A percentile compares a stretch with the other conserved stretches of the same genome.
These are phyloP conservation scores for Mesodorylaimus sp. DNA, from an alignment of 2,888 invertebrate species.

Conservation along the genomic window DNA sequence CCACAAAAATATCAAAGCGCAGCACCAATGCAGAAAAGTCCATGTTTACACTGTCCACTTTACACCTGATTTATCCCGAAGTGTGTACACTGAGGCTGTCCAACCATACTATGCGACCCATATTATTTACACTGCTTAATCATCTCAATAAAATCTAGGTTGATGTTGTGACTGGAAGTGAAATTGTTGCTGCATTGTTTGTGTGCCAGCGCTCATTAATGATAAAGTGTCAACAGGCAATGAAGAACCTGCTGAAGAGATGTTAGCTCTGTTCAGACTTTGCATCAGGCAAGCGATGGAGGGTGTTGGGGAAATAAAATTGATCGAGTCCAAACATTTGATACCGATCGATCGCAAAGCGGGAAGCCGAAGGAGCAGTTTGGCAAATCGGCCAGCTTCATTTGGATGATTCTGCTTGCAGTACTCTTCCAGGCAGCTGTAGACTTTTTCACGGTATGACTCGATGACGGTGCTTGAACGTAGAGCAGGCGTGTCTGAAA, in stretches of 20 bases:
- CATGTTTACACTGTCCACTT: too few relatives aligned
- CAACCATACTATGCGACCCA: too few relatives aligned
- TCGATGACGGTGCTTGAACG: constrained; percentile 61
- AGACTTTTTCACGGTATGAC: constrained; percentile 70
- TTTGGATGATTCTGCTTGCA: constrained; percentile 64
- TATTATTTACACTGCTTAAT: too few relatives aligned
- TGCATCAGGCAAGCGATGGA: constrained; percentile 4
- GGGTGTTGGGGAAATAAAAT: constrained; percentile 11
- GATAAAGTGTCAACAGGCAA: background rate
- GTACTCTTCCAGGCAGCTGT: constrained; percentile 83
- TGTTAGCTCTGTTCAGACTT: background rate
- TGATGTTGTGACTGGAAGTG: too few relatives aligned
- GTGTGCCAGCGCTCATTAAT: too few relatives aligned
- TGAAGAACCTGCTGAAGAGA: background rate
- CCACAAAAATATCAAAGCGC: too few relatives aligned
- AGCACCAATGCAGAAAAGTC: too few relatives aligned
- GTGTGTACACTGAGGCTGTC: too few relatives aligned
- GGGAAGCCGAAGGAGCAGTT: constrained; percentile 46
- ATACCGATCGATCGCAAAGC: constrained; percentile 29
- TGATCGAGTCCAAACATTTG: constrained; percentile 11
- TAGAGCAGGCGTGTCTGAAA: constrained; percentile 62
- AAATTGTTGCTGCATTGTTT: too few relatives aligned
- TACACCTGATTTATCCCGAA: too few relatives aligned
- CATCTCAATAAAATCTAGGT: too few relatives aligned
- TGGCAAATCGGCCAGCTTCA: constrained; percentile 83